phyloP scores from a whole-genome alignment of 2,797 vertebrate genomes.

The Enteromius treurensis region DNA sequence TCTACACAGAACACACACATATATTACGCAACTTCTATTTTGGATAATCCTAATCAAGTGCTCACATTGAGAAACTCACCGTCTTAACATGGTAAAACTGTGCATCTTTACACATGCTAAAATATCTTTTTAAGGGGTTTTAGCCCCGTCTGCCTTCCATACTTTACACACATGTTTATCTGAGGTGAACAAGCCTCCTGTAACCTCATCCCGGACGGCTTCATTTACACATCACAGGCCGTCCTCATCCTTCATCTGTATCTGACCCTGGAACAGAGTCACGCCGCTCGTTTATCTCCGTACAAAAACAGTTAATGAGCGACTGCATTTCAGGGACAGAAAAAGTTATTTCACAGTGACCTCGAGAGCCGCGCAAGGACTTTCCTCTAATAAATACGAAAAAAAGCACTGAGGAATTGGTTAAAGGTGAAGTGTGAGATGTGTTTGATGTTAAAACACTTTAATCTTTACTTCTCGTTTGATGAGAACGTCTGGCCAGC shows the following conservation, averaged over 20 bases:
- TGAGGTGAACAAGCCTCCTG: slow-evolving; percentile 36
- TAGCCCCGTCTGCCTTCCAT: neutral
- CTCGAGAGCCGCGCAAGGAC: slow-evolving; percentile 2
- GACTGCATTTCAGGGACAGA: slow-evolving; percentile 2
- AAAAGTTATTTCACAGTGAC: neutral
- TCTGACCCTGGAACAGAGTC: slow-evolving; percentile 35
- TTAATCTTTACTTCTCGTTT: slow-evolving; percentile 15
- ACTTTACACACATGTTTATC: slow-evolving; percentile 53
- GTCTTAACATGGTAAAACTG: too few relatives aligned
- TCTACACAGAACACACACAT: too few relatives aligned
- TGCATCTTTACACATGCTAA: too few relatives aligned
- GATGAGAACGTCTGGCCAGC: neutral
- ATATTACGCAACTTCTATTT: too few relatives aligned
- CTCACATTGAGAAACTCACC: too few relatives aligned
- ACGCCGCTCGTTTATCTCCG: slow-evolving; percentile 33
- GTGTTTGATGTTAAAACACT: slow-evolving; percentile 11
- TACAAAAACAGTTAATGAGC: neutral
- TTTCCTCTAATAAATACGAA: neutral
- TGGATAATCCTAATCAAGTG: too few relatives aligned
- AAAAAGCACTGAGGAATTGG: neutral
- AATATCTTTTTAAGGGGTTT: neutral
- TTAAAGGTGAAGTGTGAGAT: neutral
- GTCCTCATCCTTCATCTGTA: slow-evolving; percentile 18
- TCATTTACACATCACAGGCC: slow-evolving; percentile 36
- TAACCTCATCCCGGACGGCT: slow-evolving; percentile 13